Evolutionary conservation across 2,888 invertebrate genomes (phyloP), one percentile per base, ranked within the genome.

Genomic region (Scaeva pyrastri): DNA sequence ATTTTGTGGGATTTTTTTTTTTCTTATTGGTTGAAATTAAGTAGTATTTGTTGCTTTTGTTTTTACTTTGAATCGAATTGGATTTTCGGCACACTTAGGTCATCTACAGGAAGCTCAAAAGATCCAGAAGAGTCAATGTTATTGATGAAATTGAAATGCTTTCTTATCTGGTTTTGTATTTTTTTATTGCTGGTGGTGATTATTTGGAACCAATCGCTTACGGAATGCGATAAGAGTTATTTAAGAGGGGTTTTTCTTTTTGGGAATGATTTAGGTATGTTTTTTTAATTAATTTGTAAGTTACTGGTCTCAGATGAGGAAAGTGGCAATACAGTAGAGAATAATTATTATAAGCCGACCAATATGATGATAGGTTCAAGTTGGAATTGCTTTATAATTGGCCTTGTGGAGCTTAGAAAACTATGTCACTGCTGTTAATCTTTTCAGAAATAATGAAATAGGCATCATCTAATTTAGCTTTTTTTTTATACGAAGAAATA

Each of bases 1-100:
- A 43, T 23, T 41, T 43, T 43, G 16, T 31, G 36, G 31, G 12
- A n/a, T n/a, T n/a, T 21, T 41, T 21, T 60, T 43, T 23, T 64
- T 36, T 62, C 1, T 45, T 26, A 12, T 64, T 45, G 64, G 26
- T 12, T 12, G 10, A n/a, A n/a, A n/a, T 26, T 19, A n/a, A 4
- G 0, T 4, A 6, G 64, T 48, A 66, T 31, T 66, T 66, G 66
- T 66, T 31, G 48, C 45, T 66, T 48, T 66, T 64, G 64, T 64
- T 66, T 66, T 48, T 48, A 11, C 39, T 39, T 10, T 39, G 19
- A 66, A 36, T 64, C 64, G 41, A 66, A 66, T 66, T 66, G 66
- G 66, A 66, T 36, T 66, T 64, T 45, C 31, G 31, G 62, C n/a
- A 26, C 39, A 60, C 41, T 41, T 41, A 60, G 60, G 41, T 60